These are phyloP conservation scores for Falco biarmicus DNA, from an alignment of 2,797 vertebrate genomes.

Conservation along the genomic window DNA sequence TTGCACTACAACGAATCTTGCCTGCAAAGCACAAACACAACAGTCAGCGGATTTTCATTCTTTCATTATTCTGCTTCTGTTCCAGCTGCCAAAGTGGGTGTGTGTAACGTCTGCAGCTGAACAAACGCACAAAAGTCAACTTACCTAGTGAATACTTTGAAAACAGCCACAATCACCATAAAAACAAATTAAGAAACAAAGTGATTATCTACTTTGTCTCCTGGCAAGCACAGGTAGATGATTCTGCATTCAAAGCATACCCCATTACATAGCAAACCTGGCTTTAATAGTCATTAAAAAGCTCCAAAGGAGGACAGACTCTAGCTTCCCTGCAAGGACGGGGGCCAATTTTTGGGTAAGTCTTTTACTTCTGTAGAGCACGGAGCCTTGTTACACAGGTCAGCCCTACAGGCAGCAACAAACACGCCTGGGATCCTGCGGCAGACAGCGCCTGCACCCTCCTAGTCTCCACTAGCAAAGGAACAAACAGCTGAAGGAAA, in stretches of 20 bases:
- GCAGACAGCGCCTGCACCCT: not conserved
- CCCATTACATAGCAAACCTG: not conserved
- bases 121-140: not conserved
- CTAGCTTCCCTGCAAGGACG: not conserved
- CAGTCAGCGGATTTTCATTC: constrained; percentile 19
- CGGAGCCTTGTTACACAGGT: not conserved
- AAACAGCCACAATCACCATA: not conserved
- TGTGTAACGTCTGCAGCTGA: not conserved
- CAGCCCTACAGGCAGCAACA: not conserved
- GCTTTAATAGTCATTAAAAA: not conserved
- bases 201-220: not conserved
- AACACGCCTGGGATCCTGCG: not conserved
- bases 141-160: not conserved
- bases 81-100: not conserved
- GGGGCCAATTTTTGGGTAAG: not conserved
- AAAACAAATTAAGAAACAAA: not conserved
- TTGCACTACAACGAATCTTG: not conserved
- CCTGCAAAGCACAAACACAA: constrained; percentile 7
- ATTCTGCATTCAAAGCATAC: not conserved
- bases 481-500: not conserved
- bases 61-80: constrained; percentile 12
- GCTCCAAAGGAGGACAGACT: not conserved
- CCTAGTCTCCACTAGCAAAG: not conserved
- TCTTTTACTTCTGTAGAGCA: not conserved
- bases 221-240: not conserved